Evolutionary conservation across 2,888 invertebrate species (phyloP), one percentile per base, ranked within the genome.

Genomic region (Priocnemis perturbator): DNA sequence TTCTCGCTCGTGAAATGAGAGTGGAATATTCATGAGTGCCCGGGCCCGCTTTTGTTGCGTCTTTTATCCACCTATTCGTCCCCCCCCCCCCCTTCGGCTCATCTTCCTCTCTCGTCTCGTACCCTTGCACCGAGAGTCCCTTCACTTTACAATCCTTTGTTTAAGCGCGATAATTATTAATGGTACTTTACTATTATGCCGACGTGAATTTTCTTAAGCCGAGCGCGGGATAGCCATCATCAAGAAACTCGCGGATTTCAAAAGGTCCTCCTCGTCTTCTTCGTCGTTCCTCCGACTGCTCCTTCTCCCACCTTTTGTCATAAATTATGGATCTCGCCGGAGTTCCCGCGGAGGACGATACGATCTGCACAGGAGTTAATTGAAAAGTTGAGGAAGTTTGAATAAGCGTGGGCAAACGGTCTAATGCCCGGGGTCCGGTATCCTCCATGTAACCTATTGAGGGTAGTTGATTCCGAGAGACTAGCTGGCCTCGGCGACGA

Each of bases 111-210:
- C 26, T 7, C n/a, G n/a, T n/a, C n/a, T 5, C 26, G 26, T 26
- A 37, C 11, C 37, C 11, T 9, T 11, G 11, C 7, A 37, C 37
- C 37, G n/a, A 37, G 37, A 3, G 37, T 37, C 37, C 37, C 4
- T 37, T 9, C 37, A 37, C 37, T 37, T 37, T 37, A 68, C 64
- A 26, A 65, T 30, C 57, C 62, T 67, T 69, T 69, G 69, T 69
- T 69, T 50, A 64, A 68, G 60, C 68, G 48, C 58, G 64, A 71
- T 71, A 64, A 71, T 71, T 69, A 71, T 71, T 69, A 71, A 71
- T 65, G 62, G 58, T 44, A 62, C 65, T 65, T 71, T 62, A 44
- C 55, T 21, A 55, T 61, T 63, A 60, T 11, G 37, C 67, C 63
- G 63, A 67, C 67, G 57, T 58, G 20, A 58, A 67, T 63, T 67